phyloP scores from a whole-genome alignment of 2,797 vertebrate species.

The Poecilia wingei region DNA sequence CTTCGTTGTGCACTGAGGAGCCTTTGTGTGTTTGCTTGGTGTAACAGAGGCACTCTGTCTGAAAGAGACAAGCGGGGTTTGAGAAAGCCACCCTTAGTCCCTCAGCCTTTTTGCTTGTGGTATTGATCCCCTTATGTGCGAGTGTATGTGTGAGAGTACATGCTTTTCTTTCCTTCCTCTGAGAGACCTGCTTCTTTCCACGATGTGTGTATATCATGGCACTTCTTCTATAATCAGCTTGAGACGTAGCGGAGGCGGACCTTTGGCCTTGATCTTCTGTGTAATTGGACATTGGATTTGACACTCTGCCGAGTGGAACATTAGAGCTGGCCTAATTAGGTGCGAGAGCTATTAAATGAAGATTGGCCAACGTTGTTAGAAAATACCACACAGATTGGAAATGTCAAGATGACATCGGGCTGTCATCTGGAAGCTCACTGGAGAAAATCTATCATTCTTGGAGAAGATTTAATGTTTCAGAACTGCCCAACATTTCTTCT shows the following conservation, averaged over 20 bases:
- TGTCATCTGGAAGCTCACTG: constrained; percentile 53
- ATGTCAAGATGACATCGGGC: constrained; percentile 73
- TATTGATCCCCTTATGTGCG: constrained; percentile 69
- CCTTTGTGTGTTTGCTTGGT: constrained; percentile 64
- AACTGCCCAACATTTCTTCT: constrained; percentile 49
- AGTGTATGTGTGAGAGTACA: constrained; percentile 24
- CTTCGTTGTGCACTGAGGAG: constrained; percentile 70
- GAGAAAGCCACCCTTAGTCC: constrained; percentile 63
- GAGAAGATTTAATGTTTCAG: constrained; percentile 63
- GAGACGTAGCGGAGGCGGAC: constrained; percentile 74
- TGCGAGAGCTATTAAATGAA: constrained; percentile 78
- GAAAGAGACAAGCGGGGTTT: constrained; percentile 63
- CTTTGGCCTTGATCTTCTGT: constrained; percentile 81
- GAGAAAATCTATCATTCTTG: constrained; percentile 70
- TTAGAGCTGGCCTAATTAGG: constrained; percentile 83
- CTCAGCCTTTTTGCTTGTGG: constrained; percentile 51
- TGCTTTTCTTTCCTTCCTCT: constrained; percentile 43
- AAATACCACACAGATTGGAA: constrained; percentile 82
- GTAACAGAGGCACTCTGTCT: constrained; percentile 77
- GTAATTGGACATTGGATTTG: constrained; percentile 84
- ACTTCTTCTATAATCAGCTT: constrained; percentile 75
- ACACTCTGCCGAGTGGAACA: constrained; percentile 82
- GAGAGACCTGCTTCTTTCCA: constrained; percentile 53
- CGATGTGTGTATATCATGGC: constrained; percentile 65
- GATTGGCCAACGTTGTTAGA: constrained; percentile 77